phyloP scores from a whole-genome alignment of 2,888 invertebrate species.

The Pandemis heparana region DNA sequence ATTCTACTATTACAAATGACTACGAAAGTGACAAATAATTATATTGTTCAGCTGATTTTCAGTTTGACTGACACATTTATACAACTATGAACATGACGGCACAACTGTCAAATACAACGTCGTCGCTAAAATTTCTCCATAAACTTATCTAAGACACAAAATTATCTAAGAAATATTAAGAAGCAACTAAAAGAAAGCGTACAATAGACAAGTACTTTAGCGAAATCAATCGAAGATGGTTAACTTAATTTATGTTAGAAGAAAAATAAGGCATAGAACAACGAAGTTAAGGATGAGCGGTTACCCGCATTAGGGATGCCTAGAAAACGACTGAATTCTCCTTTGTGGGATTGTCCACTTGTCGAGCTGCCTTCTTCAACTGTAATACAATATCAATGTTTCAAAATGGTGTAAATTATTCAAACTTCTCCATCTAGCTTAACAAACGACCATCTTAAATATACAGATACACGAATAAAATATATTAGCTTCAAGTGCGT shows the following conservation, averaged over 20 bases:
- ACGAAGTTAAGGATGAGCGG: conserved; percentile 70
- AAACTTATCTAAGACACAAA: conserved; percentile 20
- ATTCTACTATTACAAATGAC: no score
- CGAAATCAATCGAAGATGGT: conserved; percentile 49
- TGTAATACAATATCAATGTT: conserved; percentile 75
- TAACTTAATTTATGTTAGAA: conserved; percentile 55
- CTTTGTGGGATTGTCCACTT: conserved; percentile 78
- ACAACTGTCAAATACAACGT: conserved; percentile 12
- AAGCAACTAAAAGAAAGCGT: conserved; percentile 42
- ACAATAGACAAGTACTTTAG: conserved; percentile 42
- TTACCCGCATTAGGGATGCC: conserved; percentile 87
- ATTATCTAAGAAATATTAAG: conserved; percentile 33
- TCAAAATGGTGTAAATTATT: conserved; percentile 43
- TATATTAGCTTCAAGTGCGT: conserved; percentile 68
- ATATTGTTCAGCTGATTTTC: no score
- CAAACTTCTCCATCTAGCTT: conserved; percentile 45
- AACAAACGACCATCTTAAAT: conserved; percentile 42
- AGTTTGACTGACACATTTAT: background rate
- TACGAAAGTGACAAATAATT: no score
- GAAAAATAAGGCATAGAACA: conserved; percentile 63
- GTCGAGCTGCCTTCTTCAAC: conserved; percentile 82
- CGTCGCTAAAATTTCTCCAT: conserved; percentile 14
- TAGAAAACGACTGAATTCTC: conserved; percentile 88
- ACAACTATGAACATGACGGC: background rate
- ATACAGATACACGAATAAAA: conserved; percentile 53